phyloP scores from a whole-genome alignment of 2,113 vertebrate species.

The Podarcis muralis region DNA sequence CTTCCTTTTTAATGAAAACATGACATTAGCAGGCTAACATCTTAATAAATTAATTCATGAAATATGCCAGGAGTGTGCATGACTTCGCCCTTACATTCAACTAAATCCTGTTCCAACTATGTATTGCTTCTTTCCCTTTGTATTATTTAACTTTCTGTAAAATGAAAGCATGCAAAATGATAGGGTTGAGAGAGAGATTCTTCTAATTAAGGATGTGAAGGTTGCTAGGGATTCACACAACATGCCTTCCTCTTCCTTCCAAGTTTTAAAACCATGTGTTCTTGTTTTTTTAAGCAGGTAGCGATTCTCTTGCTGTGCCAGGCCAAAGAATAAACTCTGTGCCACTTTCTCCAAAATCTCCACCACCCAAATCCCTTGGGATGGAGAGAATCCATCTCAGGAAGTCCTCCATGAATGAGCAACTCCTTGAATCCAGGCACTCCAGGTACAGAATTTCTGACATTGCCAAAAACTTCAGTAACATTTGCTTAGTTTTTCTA shows the following conservation, averaged over 20 bases:
- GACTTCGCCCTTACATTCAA: neutral
- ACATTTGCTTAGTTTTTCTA: neutral
- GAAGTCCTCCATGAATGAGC: constrained; percentile 78
- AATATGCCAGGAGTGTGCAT: neutral
- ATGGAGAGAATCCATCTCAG: constrained; percentile 78
- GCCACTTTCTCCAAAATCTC: constrained; percentile 87
- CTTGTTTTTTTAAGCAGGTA: neutral
- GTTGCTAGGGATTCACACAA: neutral
- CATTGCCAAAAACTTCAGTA: neutral
- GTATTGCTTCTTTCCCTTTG: neutral
- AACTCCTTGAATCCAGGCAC: constrained; percentile 72
- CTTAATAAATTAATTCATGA: neutral
- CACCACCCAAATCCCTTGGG: constrained; percentile 83
- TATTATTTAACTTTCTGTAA: neutral
- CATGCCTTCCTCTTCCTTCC: neutral
- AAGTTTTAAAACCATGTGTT: neutral
- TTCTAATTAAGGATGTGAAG: neutral
- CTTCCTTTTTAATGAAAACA: neutral
- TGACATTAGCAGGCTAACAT: neutral
- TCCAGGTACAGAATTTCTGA: constrained; percentile 64
- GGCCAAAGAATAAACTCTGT: constrained; percentile 83
- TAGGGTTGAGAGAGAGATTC: neutral
- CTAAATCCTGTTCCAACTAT: neutral
- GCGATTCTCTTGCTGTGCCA: constrained; percentile 32
- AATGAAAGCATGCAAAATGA: neutral